Base-by-base conservation (phyloP, 1,140 invertebrate genomes). In the Anoplolepis gracilipes region DNA sequence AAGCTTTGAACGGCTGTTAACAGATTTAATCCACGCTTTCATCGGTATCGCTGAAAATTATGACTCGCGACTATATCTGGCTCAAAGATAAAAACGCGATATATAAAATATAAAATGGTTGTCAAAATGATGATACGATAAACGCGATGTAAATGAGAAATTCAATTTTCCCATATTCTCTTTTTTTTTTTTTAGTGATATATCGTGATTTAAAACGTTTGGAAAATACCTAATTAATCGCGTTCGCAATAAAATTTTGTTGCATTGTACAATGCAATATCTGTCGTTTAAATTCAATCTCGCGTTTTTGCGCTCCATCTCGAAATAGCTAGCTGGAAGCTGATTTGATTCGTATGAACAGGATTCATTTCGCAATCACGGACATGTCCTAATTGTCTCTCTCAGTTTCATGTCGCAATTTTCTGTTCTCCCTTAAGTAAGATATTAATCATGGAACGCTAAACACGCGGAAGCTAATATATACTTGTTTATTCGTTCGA, bases 11-110 rank as follows among this genome's bases (percentile, higher is more conserved):
- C 53, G 88, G 36, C 53, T 73, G 82, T 89, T 89, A 89, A 89
- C 85, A 89, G 87, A 89, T 89, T 87, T 86, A 88, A 89, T 89
- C 77, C 73, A 65, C 67, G 78, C 78, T 89, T 89, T 75, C 76
- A 87, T 77, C 73, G 85, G 61, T 77, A 64, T 53, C 46, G 72
- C 49, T 67, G 49, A 30, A 87, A 87, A 89, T 89, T 89, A 86
- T 78, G 78, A 84, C 76, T 86, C 87, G 36, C 77, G 10, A 36
- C 42, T 65, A 46, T 82, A 30, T 39, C 28, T 19, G 33, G 39
- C 46, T n/a, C 42, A 70, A 88, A 85, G 87, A 88, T 81, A 81
- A 64, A 79, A 79, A 79, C 16, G 33, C 49, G 64, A 69, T 69
- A 79, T 25, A 69, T 69, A 69, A 69, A 79, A 79, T 49, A 79